Base-by-base conservation (phyloP, 2,113 vertebrate species). In the Syrmaticus mikado region DNA sequence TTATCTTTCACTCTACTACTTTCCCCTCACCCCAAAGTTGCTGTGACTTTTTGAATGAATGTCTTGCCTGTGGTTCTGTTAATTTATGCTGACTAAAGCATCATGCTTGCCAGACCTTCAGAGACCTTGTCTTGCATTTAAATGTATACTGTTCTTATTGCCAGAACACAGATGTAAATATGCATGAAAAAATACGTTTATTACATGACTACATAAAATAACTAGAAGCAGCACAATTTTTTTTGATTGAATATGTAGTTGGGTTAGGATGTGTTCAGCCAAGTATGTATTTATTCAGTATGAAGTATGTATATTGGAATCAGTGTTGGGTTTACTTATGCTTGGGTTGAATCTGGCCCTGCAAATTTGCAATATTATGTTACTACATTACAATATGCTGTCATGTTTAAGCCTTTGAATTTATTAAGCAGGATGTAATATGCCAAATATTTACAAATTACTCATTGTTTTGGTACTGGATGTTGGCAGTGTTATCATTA, bases 361-460 rank as follows among this genome's bases (percentile, higher is more conserved):
- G 66, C 27, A 89, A 65, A 85, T 72, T 55, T 82, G 45, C 68
- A 43, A 0, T 87, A 77, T 89, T 85, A 83, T 82, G 30, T 94
- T 94, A 94, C 84, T 76, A 38, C 16, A 82, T 92, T 94, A 90
- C 66, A 92, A 86, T 96, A 86, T 12, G 50, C 73, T 94, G 79
- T 90, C 85, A 72, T 77, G 87, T 96, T 90, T 50, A 91, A 71
- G 89, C 21, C 41, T 91, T 87, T 85, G 76, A 86, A 76, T 92
- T 91, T 93, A 91, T 95, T 90, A 92, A 86, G 62, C 60, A 66
- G 74, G n/a, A 91, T 93, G 74, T 89, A 82, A 95, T 94, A 75
- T 84, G 90, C 77, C 93, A 95, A 84, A 79, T 90, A 53, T 86
- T 92, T 80, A 92, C 87, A 93, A 92, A 94, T 90, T 94, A 62